Conservation (phyloP, 2,113 vertebrate species). For the Clarias macrocephalus region DNA sequence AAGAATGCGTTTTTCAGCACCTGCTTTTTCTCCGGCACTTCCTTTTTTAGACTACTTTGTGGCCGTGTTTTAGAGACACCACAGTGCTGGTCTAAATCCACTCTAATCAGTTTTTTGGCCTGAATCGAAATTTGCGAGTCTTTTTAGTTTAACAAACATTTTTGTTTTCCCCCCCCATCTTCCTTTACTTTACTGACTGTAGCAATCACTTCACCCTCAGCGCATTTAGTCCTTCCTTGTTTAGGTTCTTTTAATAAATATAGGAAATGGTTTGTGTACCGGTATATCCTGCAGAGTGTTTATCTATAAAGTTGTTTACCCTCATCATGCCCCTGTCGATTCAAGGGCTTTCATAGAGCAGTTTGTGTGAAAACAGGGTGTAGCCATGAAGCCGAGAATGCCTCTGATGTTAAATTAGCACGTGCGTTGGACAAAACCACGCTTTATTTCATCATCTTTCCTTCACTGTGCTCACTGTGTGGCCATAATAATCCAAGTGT, state of each 20-base stretch:
- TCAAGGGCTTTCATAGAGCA: not conserved
- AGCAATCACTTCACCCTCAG: not conserved
- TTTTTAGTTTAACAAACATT: not conserved
- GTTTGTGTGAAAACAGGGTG: not conserved
- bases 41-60: slow-evolving; percentile 3
- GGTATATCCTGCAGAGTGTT: slow-evolving; percentile 21
- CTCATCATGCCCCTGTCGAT: not conserved
- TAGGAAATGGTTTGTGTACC: slow-evolving; percentile 36
- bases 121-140: not conserved
- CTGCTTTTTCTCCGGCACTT: slow-evolving; percentile 20
- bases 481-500: not conserved
- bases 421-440: not conserved
- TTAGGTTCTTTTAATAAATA: slow-evolving; percentile 23
- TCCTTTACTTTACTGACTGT: not conserved
- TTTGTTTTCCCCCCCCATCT: not conserved
- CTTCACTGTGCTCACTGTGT: not conserved
- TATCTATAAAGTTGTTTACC: slow-evolving; percentile 11
- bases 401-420: not conserved
- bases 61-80: not conserved
- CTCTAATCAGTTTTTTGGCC: not conserved
- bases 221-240: slow-evolving; percentile 9
- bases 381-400: slow-evolving; percentile 8
- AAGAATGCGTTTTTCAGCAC: slow-evolving; percentile 21
- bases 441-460: not conserved
- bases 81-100: not conserved